Conservation (phyloP, 2,113 vertebrate species). For the Stictonetta naevosa region DNA sequence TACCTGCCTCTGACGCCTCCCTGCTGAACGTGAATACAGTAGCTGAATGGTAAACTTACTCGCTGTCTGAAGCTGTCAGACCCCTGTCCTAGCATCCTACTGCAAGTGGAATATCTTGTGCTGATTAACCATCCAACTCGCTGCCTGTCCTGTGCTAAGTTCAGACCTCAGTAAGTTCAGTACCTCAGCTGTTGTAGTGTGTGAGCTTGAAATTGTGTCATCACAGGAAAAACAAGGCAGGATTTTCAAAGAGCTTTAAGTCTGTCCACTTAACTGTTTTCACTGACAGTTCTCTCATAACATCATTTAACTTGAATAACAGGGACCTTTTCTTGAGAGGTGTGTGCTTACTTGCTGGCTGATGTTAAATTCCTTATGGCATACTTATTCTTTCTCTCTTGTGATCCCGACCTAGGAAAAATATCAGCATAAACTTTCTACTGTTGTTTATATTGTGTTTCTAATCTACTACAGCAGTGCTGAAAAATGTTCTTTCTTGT, state of each 20-base stretch:
- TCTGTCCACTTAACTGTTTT: not conserved
- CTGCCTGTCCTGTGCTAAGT: not conserved
- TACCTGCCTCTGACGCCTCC: not conserved
- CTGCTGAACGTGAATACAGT: not conserved
- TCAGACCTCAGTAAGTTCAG: not conserved
- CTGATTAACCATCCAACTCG: not conserved
- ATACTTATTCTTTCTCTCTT: not conserved
- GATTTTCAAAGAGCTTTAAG: not conserved
- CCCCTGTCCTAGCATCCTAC: not conserved
- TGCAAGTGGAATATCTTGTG: not conserved
- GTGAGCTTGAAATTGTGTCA: not conserved
- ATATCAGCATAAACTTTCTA: not conserved
- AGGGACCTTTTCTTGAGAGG: not conserved
- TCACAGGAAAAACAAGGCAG: not conserved
- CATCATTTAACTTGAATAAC: not conserved
- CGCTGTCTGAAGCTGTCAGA: not conserved
- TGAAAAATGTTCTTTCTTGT: slow-evolving; percentile 14
- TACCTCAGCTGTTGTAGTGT: not conserved
- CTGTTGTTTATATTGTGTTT: slow-evolving; percentile 8
- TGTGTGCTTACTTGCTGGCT: not conserved
- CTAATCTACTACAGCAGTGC: not conserved
- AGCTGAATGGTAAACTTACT: not conserved
- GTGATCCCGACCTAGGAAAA: not conserved
- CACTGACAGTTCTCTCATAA: not conserved
- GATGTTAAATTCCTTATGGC: not conserved